Conservation (phyloP, 2,113 vertebrate genomes). For the Chaenogobius annularis region DNA sequence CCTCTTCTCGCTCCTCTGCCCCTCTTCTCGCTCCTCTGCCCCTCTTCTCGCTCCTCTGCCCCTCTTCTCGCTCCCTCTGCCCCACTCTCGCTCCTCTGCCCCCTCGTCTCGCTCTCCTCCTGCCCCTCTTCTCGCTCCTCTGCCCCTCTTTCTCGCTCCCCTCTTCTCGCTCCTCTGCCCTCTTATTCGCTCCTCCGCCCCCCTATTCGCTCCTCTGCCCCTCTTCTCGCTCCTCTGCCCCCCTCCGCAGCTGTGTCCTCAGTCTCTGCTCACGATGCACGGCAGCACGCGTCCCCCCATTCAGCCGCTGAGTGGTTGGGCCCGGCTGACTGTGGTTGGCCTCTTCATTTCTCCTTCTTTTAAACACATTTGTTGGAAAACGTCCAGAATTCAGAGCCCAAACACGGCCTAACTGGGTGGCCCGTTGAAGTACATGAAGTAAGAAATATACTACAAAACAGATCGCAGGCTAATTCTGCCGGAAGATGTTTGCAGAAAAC, state of each 20-base stretch:
- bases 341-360: conserved; percentile 35
- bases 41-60: too few relatives aligned
- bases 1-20: too few relatives aligned
- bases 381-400: conserved; percentile 7
- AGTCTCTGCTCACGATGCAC: conserved; percentile 48
- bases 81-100: not conserved
- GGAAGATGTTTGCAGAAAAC: not conserved
- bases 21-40: too few relatives aligned
- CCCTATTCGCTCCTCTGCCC: conserved; percentile 7
- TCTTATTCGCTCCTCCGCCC: too few relatives aligned
- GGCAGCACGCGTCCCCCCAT: conserved; percentile 44
- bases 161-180: too few relatives aligned
- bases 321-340: conserved; percentile 37
- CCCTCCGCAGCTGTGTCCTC: conserved; percentile 28
- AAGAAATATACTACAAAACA: not conserved
- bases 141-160: too few relatives aligned
- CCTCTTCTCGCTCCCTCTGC: too few relatives aligned
- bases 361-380: conserved; percentile 42
- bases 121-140: not conserved
- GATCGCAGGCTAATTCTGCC: not conserved
- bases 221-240: not conserved
- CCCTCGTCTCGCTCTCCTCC: not conserved
- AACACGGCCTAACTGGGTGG: conserved; percentile 5
- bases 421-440: not conserved
- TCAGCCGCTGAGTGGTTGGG: conserved; percentile 52